Conservation (phyloP, 2,113 vertebrate species). For the Charadrius vociferus region DNA sequence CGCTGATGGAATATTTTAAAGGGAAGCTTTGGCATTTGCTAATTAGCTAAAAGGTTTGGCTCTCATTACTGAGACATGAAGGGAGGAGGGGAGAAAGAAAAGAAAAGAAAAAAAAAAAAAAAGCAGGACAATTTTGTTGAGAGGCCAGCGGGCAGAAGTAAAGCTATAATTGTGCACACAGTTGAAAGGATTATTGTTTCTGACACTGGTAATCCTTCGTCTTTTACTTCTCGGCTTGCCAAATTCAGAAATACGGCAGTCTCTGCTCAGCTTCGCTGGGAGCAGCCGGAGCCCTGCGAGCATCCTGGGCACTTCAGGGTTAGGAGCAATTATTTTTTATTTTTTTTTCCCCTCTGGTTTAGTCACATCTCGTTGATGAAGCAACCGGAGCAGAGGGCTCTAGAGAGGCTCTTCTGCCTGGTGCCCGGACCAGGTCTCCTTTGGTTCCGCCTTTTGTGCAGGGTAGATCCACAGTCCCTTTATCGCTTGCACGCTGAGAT, state of each 20-base stretch:
- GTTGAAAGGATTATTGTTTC: slow-evolving; percentile 34
- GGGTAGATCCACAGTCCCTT: neutral
- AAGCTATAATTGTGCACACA: neutral
- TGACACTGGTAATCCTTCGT: slow-evolving; percentile 1
- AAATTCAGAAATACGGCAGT: neutral
- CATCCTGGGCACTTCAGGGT: neutral
- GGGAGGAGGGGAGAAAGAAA: neutral
- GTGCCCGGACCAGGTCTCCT: neutral
- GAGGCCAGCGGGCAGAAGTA: slow-evolving; percentile 22
- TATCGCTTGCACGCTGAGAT: fast-evolving
- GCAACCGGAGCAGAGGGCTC: neutral
- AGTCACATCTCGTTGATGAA: neutral
- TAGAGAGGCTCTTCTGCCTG: neutral
- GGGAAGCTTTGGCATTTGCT: neutral
- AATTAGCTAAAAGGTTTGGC: slow-evolving; percentile 59
- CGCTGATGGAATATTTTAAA: slow-evolving; percentile 25
- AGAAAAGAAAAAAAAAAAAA: neutral
- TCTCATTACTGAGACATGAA: neutral
- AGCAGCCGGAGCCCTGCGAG: neutral
- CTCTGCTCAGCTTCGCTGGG: neutral
- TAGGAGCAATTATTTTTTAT: neutral
- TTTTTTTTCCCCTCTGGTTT: neutral
- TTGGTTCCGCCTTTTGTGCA: neutral
- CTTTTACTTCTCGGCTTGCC: neutral
- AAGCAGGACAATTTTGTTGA: neutral